Percentiles rank a stretch among this genome's conserved stretches.
phyloP scores from a whole-genome alignment of 2,113 vertebrate species.

The Antennarius striatus region DNA sequence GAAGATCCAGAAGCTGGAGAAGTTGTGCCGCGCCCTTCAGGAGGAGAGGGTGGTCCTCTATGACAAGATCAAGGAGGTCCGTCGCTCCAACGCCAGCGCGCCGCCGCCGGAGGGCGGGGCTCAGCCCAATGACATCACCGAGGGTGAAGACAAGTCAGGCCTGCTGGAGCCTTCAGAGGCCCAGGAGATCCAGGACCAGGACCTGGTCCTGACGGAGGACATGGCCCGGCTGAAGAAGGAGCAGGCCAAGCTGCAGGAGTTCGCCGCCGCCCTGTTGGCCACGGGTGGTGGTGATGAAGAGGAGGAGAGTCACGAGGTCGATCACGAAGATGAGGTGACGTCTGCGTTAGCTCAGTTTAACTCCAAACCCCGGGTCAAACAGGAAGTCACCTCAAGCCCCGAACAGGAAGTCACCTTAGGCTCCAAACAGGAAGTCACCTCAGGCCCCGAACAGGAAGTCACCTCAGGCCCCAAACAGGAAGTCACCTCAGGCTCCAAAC shows the following conservation, averaged over 20 bases:
- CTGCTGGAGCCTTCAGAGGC: conserved; percentile 22
- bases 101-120: background rate
- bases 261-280: conserved; percentile 79
- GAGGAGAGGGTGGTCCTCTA: conserved; percentile 91
- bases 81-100: conserved; percentile 31
- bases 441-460: background rate
- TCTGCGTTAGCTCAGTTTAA: conserved; percentile 35
- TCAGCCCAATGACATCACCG: background rate
- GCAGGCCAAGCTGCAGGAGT: conserved; percentile 78
- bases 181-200: conserved; percentile 54
- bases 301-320: conserved; percentile 9
- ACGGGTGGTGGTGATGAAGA: conserved; percentile 22
- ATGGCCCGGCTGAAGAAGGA: conserved; percentile 69
- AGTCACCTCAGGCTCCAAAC: too few relatives aligned
- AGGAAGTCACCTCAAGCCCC: conserved; percentile 8
- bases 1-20: conserved; percentile 94
- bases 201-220: conserved; percentile 61
- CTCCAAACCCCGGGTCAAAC: conserved; percentile 22
- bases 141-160: conserved; percentile 37
- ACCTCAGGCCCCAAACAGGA: too few relatives aligned
- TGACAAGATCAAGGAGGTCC: conserved; percentile 88
- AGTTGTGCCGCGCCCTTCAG: conserved; percentile 90
- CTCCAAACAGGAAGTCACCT: background rate
- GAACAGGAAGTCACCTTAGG: background rate
- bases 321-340: conserved; percentile 42